Evolutionary conservation across 2,888 invertebrate genomes (phyloP).

Genomic region (Hypomecis punctinalis): DNA sequence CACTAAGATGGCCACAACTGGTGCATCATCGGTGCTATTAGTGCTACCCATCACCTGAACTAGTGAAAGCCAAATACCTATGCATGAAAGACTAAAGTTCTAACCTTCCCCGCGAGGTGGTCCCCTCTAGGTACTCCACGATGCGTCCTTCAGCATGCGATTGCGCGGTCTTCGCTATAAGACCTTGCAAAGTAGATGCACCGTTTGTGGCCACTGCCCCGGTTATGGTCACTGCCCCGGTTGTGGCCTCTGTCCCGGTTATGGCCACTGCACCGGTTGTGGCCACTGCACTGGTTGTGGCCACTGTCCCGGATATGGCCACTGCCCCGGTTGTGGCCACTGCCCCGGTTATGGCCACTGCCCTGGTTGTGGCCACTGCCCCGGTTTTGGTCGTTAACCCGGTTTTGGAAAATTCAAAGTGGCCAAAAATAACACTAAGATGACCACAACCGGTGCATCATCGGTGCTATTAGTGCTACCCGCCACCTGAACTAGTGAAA

Average conservation of each 20-base stretch:
- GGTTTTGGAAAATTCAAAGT: too few relatives aligned
- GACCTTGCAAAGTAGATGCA: not conserved
- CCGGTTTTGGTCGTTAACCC: too few relatives aligned
- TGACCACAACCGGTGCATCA: not conserved
- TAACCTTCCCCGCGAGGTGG: slow-evolving; percentile 78
- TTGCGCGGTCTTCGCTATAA: slow-evolving; percentile 71
- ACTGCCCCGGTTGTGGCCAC: too few relatives aligned
- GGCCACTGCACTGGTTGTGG: too few relatives aligned
- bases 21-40: not conserved
- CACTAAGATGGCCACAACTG: not conserved
- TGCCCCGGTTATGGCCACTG: too few relatives aligned
- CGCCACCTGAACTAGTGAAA: slow-evolving; percentile 35
- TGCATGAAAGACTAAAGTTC: slow-evolving; percentile 42
- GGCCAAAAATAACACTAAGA: too few relatives aligned
- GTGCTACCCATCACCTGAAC: slow-evolving; percentile 35
- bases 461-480: slow-evolving; percentile 9
- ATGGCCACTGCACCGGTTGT: too few relatives aligned
- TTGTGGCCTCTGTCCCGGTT: too few relatives aligned
- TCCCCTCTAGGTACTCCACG: slow-evolving; percentile 74
- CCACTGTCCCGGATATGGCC: too few relatives aligned
- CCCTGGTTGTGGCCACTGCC: too few relatives aligned
- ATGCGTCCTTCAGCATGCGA: slow-evolving; percentile 75
- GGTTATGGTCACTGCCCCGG: too few relatives aligned
- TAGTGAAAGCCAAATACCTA: slow-evolving; percentile 27
- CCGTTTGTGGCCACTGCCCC: too few relatives aligned